These are phyloP conservation scores for Zoanthus solanderi DNA, from an alignment of 92 coral and sea anemone genomes.

Conservation along the genomic window DNA sequence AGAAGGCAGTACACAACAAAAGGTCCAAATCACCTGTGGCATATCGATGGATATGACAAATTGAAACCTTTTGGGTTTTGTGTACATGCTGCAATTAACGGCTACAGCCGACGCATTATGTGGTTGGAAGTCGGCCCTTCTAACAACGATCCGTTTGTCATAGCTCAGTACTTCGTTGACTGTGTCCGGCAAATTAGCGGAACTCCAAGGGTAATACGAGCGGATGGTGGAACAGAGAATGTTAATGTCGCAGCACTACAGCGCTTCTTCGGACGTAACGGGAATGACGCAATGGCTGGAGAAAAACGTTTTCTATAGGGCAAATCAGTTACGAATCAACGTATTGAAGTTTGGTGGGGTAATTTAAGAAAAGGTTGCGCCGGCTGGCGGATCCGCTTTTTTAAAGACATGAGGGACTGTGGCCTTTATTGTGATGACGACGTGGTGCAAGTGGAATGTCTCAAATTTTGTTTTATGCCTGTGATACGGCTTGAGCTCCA, in stretches of 20 bases:
- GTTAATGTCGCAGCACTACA: too few species aligned
- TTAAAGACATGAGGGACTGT: slow-evolving; percentile 37
- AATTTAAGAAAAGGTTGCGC: slow-evolving; percentile 34
- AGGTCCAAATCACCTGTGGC: slow-evolving; percentile 68
- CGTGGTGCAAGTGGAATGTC: slow-evolving; percentile 31
- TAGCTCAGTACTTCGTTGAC: slow-evolving; percentile 63
- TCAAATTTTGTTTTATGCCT: not conserved
- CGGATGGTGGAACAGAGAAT: too few species aligned
- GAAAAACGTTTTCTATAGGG: slow-evolving; percentile 54
- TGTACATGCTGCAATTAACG: not conserved
- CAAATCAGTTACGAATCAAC: not conserved
- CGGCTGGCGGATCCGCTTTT: slow-evolving; percentile 43
- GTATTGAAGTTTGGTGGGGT: slow-evolving; percentile 56
- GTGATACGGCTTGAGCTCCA: too few species aligned
- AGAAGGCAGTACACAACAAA: slow-evolving; percentile 66
- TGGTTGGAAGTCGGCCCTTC: slow-evolving; percentile 71
- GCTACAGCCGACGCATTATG: slow-evolving; percentile 55
- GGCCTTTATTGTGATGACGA: slow-evolving; percentile 30
- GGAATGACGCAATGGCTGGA: not conserved
- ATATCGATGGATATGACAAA: slow-evolving; percentile 62
- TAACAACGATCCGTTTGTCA: slow-evolving; percentile 59
- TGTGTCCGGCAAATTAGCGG: slow-evolving; percentile 46
- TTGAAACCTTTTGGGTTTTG: too few species aligned
- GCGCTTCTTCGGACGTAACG: too few species aligned
- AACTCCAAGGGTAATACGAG: too few species aligned